These are phyloP conservation scores for Pentalonia nigronervosa DNA, from an alignment of 1,140 invertebrate species.

Conservation along the genomic window DNA sequence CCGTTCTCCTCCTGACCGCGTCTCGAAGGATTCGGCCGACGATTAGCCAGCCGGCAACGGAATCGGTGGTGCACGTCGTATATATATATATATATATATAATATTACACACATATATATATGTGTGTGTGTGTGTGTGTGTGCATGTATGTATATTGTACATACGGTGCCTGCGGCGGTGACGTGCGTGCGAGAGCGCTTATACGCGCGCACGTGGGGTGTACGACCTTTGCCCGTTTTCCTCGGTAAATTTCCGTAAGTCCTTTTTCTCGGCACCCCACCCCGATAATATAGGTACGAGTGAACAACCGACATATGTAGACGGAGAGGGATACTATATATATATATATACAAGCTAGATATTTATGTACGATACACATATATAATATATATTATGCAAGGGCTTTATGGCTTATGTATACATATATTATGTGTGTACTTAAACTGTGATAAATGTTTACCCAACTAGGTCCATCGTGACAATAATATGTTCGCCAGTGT, in stretches of 20 bases:
- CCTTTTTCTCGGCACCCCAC: neutral
- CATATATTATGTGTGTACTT: neutral
- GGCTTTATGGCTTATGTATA: neutral
- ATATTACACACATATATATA: too few species aligned
- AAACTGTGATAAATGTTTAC: neutral
- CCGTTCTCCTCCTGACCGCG: neutral
- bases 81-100: neutral
- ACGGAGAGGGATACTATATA: neutral
- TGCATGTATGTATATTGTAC: neutral
- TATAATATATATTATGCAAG: neutral
- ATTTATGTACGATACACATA: neutral
- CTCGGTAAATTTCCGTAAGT: slow-evolving; percentile 17
- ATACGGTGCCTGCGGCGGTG: neutral
- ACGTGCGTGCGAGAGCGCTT: neutral
- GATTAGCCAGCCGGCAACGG: slow-evolving; percentile 27
- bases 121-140: too few species aligned
- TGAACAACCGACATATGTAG: neutral
- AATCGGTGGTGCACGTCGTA: neutral
- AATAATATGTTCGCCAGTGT: too few species aligned
- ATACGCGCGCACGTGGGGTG: neutral
- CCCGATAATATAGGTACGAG: neutral
- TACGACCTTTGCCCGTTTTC: slow-evolving; percentile 19
- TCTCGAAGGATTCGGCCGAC: slow-evolving; percentile 13
- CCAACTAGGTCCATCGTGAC: neutral
- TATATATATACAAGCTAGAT: neutral